phyloP scores from a whole-genome alignment of 2,113 vertebrate species.

The Ellobius talpinus region DNA sequence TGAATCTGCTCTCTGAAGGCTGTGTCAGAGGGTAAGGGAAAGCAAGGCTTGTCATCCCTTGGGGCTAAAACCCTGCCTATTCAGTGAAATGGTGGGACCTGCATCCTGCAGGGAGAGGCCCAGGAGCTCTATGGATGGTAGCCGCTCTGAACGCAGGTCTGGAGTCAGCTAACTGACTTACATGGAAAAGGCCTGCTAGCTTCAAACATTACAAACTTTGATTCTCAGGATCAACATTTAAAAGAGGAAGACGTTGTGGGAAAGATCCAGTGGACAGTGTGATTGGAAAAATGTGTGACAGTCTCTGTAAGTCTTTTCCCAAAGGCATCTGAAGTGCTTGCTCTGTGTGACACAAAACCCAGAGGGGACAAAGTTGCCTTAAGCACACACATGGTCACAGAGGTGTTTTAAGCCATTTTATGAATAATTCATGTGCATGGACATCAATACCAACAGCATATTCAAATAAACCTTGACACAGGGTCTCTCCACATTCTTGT shows the following conservation, averaged over 20 bases:
- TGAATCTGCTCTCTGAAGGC: neutral
- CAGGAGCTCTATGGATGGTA: neutral
- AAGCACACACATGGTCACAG: neutral
- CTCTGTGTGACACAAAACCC: neutral
- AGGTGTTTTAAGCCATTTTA: constrained; percentile 6
- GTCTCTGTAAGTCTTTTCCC: neutral
- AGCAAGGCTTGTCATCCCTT: constrained; percentile 34
- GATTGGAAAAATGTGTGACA: neutral
- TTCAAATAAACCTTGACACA: constrained; percentile 29
- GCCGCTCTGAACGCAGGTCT: neutral
- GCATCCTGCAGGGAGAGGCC: neutral
- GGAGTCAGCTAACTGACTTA: neutral
- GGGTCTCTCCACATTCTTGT: neutral
- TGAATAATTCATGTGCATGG: neutral
- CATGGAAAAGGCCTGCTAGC: neutral
- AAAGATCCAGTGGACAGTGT: neutral
- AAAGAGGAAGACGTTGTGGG: constrained; percentile 19
- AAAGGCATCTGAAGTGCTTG: neutral
- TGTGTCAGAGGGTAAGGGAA: neutral
- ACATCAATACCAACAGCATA: neutral
- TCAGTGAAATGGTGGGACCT: neutral
- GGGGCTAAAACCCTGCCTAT: neutral
- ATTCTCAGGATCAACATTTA: constrained; percentile 15
- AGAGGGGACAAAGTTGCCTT: neutral
- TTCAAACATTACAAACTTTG: constrained; percentile 27